Percentiles rank a stretch among this genome's conserved stretches.
Conservation (phyloP, 2,113 vertebrate genomes). For the Stomatorhinus ivindoensis region DNA sequence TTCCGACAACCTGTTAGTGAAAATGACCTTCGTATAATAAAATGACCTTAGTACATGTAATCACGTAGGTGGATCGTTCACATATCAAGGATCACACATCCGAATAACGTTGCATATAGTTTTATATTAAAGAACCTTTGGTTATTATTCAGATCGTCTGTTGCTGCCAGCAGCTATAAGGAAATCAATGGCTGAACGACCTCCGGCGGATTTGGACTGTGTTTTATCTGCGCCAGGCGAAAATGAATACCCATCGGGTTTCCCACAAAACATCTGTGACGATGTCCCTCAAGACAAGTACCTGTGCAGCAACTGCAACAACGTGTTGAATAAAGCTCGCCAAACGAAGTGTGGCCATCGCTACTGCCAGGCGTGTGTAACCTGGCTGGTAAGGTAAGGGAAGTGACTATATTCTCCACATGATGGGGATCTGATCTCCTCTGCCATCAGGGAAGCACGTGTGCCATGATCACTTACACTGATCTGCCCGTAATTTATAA, state of each 20-base stretch:
- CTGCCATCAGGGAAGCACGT: neutral
- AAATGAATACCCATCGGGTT: constrained; percentile 68
- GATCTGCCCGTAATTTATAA: neutral
- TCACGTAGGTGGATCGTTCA: neutral
- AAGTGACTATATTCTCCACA: neutral
- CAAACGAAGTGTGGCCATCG: constrained; percentile 57
- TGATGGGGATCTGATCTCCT: neutral
- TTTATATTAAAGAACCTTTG: neutral
- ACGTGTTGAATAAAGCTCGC: constrained; percentile 56
- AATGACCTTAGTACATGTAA: neutral
- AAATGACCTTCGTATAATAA: neutral
- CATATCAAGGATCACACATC: neutral
- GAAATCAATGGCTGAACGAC: constrained; percentile 50
- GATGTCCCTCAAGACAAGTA: constrained; percentile 51
- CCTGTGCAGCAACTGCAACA: constrained; percentile 60
- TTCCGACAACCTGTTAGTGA: neutral
- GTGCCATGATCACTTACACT: neutral
- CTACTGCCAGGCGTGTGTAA: constrained; percentile 58
- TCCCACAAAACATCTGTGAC: constrained; percentile 55
- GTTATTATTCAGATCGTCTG: neutral
- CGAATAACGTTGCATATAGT: neutral
- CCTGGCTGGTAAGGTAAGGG: constrained; percentile 64
- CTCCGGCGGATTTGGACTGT: constrained; percentile 17
- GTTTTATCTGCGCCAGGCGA: constrained; percentile 51
- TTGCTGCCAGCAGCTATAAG: neutral